These are phyloP conservation scores for Crambe crambe DNA, from an alignment of 37 sponge, comb jelly and placozoan genomes.

Conservation along the genomic window DNA sequence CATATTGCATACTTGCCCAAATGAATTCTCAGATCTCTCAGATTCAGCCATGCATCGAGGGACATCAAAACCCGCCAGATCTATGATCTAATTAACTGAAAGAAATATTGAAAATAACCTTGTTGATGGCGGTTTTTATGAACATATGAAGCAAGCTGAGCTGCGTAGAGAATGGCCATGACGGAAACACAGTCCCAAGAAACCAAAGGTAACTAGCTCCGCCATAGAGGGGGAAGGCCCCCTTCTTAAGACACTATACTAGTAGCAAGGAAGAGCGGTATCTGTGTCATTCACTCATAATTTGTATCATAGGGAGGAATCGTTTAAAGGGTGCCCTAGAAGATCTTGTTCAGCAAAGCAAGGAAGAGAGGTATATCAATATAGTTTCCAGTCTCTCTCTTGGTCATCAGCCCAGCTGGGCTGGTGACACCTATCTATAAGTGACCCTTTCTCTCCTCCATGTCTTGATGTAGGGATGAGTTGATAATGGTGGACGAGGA, in stretches of 20 bases:
- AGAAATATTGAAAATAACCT: no score
- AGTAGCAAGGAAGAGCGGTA: no score
- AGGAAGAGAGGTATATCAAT: conserved; percentile 5
- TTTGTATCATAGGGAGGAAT: conserved; percentile 27
- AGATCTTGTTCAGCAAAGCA: conserved; percentile 54
- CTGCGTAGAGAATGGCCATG: neutral
- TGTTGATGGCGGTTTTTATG: conserved; percentile 48
- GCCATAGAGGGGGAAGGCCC: neutral
- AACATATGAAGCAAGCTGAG: conserved; percentile 1
- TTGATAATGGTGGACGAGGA: conserved; percentile 34
- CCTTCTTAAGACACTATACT: neutral
- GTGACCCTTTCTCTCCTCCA: conserved; percentile 3
- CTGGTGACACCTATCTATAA: neutral
- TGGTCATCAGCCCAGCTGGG: neutral
- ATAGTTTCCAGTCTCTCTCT: no score
- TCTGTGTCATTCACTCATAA: neutral
- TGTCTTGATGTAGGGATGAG: conserved; percentile 7
- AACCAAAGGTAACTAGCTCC: neutral
- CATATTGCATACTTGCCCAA: conserved; percentile 20
- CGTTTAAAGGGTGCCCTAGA: conserved; percentile 50
- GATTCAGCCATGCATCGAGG: neutral
- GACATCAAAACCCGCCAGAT: no score
- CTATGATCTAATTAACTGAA: no score
- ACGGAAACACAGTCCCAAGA: neutral
- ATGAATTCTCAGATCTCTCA: no score